Evolutionary conservation across 2,888 invertebrate genomes (phyloP), one percentile per base, ranked within the genome.

Genomic region (Eupithecia abbreviata): DNA sequence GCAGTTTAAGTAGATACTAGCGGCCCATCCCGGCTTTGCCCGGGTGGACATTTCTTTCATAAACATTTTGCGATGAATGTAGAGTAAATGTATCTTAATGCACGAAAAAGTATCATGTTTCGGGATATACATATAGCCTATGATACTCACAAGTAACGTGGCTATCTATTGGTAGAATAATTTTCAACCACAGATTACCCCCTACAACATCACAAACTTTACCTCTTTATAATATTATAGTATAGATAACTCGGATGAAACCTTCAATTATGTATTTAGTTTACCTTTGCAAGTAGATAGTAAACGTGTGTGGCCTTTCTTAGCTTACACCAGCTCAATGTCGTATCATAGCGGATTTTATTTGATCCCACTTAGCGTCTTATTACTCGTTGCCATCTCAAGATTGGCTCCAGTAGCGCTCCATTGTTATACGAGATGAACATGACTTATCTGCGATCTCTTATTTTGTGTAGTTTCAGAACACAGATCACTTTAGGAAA

Each of bases 291-390:
- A 69, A 18, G 45, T 49, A 30, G 13, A 30, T 18, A 47, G 13
- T 4, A 18, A 65, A 77, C 72, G 69, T 74, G 77, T 74, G 77
- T 77, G 77, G 74, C 69, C 77, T 72, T 77, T 42, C 66, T 73
- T 74, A 62, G 65, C 72, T 74, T 72, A 49, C 71, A 55, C 68
- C 62, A 42, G 51, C 69, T 76, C 72, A 69, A 72, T 74, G 62
- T 58, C 55, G 58, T 74, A 30, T 70, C 58, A 66, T 62, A 10
- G 49, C 15, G 68, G 68, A 13, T 70, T 55, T 47, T 67, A 73
- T 73, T 71, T 41, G 42, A 73, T 49, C 49, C 49, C 67, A 55
- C 73, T 73, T 12, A 58, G 65, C 12, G 62, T 47, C 47, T 72
- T 47, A 47, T 69, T 18, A 49, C 69, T 69, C 69, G 47, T 69